Conservation (phyloP, 2,888 invertebrate species). For the Linyphia triangularis region DNA sequence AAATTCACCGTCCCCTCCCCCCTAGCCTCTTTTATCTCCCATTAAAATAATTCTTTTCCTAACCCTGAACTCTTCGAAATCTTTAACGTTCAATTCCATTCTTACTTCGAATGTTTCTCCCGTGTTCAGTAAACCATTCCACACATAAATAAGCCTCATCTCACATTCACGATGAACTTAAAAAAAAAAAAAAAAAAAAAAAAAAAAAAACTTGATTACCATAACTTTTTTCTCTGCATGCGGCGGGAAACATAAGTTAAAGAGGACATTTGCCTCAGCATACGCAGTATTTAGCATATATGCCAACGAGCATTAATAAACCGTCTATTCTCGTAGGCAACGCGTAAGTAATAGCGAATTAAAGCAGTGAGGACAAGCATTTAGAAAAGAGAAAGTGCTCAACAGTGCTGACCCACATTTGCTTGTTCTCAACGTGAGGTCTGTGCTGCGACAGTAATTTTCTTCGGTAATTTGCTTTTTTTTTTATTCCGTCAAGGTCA, state of each 20-base stretch:
- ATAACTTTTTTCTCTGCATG: not conserved
- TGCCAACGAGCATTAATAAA: not conserved
- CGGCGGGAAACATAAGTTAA: slow-evolving; percentile 18
- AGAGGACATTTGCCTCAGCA: not conserved
- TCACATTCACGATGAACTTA: not conserved
- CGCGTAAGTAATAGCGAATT: slow-evolving; percentile 43
- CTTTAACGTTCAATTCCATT: not conserved
- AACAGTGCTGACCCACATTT: slow-evolving; percentile 20
- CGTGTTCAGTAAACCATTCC: not conserved
- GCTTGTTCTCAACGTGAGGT: not conserved
- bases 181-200: no score
- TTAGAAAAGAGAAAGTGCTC: slow-evolving; percentile 15
- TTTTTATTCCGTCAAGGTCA: slow-evolving; percentile 29
- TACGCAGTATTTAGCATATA: not conserved
- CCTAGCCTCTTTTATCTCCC: no score
- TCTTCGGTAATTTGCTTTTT: slow-evolving; percentile 13
- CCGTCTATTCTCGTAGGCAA: slow-evolving; percentile 80
- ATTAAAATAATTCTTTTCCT: no score
- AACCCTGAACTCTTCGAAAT: not conserved
- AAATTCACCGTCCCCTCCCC: no score
- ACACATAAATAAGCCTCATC: not conserved
- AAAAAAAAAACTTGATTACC: not conserved
- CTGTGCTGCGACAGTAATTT: slow-evolving; percentile 3
- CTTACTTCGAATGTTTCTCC: not conserved
- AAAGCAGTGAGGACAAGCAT: slow-evolving; percentile 15